Conservation (phyloP, 1,140 invertebrate genomes). For the Sycobia sp. region DNA sequence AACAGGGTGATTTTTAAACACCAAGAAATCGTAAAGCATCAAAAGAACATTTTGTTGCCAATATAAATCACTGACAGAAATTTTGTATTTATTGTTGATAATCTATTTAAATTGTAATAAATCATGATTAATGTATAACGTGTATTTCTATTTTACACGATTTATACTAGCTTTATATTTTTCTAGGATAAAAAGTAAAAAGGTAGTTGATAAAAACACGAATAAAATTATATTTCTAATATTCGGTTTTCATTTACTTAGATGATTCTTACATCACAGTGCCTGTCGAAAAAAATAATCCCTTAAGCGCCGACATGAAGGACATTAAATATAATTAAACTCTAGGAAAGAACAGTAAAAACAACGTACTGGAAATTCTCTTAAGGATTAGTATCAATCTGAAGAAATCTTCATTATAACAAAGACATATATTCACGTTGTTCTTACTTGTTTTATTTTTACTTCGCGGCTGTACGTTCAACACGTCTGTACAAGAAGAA, state of each 20-base stretch:
- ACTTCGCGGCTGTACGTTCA: constrained; percentile 12
- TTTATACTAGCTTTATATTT: constrained; percentile 5
- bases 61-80: too few species aligned
- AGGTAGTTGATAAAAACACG: constrained; percentile 13
- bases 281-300: constrained; percentile 16
- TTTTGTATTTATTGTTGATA: constrained; percentile 24
- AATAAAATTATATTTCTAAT: constrained; percentile 27
- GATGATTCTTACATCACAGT: constrained; percentile 31
- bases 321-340: constrained; percentile 10
- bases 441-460: background rate
- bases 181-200: constrained; percentile 18
- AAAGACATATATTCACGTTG: constrained; percentile 28
- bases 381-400: constrained; percentile 15
- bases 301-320: background rate
- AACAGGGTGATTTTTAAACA: too few species aligned
- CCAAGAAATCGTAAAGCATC: too few species aligned
- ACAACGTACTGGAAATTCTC: constrained; percentile 3
- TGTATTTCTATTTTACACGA: background rate
- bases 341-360: constrained; percentile 31
- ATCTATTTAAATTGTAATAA: constrained; percentile 24
- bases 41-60: too few species aligned
- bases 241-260: constrained; percentile 29
- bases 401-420: constrained; percentile 25
- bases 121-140: too few species aligned
- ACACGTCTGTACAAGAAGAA: constrained; percentile 17